Evolutionary conservation across 2,113 vertebrate species (phyloP).

Genomic region (Gallinago jamesoni): DNA sequence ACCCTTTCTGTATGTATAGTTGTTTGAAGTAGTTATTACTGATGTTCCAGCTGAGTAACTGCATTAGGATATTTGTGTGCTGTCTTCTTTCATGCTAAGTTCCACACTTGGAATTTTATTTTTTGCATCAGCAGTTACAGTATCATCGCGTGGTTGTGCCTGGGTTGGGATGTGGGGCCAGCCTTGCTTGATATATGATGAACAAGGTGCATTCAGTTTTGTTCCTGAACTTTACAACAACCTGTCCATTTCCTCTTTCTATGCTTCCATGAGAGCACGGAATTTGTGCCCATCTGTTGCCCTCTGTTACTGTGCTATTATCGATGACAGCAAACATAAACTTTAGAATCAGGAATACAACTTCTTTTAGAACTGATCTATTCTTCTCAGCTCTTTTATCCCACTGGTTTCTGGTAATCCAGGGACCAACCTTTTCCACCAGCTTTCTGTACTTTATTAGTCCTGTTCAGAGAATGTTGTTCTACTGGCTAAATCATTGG

Average conservation of each 20-base stretch:
- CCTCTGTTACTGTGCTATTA: background rate
- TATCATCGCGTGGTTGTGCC: background rate
- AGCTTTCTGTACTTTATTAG: background rate
- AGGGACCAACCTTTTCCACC: background rate
- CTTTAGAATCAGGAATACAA: background rate
- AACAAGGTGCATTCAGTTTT: background rate
- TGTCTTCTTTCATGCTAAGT: background rate
- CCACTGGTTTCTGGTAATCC: background rate
- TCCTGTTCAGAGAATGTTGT: background rate
- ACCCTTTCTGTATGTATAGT: background rate
- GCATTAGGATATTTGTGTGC: background rate
- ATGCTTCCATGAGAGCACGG: background rate
- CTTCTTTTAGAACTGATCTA: background rate
- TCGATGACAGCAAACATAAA: background rate
- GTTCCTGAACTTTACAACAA: background rate
- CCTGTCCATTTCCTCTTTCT: background rate
- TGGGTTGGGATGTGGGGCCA: background rate
- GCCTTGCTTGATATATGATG: background rate
- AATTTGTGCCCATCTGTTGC: background rate
- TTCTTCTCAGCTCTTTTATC: background rate
- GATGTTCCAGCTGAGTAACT: background rate
- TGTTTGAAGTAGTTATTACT: background rate
- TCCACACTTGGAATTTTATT: background rate
- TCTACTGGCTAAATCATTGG: background rate
- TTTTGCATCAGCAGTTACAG: background rate